These are phyloP conservation scores for Diorhabda carinulata DNA, from an alignment of 1,140 invertebrate species.

Conservation along the genomic window DNA sequence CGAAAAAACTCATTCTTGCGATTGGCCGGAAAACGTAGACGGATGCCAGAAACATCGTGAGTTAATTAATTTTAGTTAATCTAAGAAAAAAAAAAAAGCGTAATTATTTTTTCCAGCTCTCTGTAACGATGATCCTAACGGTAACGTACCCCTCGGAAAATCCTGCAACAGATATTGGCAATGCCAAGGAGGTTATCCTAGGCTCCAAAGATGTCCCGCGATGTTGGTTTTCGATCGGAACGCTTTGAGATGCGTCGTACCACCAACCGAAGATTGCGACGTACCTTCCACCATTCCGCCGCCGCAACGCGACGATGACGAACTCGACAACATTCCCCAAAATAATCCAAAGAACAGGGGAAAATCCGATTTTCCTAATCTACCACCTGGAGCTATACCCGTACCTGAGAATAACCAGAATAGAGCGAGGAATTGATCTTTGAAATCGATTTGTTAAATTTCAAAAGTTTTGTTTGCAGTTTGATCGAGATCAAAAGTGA, in stretches of 20 bases:
- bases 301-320: conserved; percentile 49
- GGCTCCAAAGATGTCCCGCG: conserved; percentile 82
- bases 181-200: conserved; percentile 87
- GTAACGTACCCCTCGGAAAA: conserved; percentile 71
- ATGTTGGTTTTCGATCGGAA: conserved; percentile 85
- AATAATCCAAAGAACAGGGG: conserved; percentile 39
- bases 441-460: too few species aligned
- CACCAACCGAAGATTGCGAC: conserved; percentile 83
- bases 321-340: conserved; percentile 39
- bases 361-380: conserved; percentile 34
- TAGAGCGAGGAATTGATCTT: conserved; percentile 37
- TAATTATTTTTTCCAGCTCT: conserved; percentile 58
- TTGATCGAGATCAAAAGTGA: too few species aligned
- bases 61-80: conserved; percentile 44
- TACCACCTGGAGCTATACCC: conserved; percentile 45
- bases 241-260: conserved; percentile 77
- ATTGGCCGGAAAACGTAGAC: conserved; percentile 89
- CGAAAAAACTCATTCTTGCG: conserved; percentile 83
- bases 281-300: conserved; percentile 71
- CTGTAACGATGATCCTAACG: conserved; percentile 78
- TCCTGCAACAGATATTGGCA: conserved; percentile 92
- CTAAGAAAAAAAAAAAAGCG: not conserved
- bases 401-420: conserved; percentile 40
- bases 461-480: too few species aligned
- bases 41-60: conserved; percentile 92